Conservation (phyloP, 2,797 vertebrate genomes). For the Vespertilio murinus region DNA sequence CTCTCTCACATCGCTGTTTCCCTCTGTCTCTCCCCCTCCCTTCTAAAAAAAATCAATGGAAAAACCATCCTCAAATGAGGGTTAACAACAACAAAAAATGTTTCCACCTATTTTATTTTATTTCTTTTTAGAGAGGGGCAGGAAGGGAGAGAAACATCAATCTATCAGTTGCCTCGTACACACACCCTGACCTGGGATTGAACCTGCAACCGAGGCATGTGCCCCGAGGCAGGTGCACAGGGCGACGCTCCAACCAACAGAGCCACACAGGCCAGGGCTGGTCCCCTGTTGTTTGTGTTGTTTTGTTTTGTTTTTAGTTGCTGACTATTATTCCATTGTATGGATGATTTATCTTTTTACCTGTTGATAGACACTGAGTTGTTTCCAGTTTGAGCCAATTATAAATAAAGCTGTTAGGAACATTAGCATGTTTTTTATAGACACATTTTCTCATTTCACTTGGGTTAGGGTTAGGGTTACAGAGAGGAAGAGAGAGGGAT, state of each 20-base stretch:
- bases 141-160: not conserved
- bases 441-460: not conserved
- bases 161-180: too few relatives aligned
- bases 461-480: too few relatives aligned
- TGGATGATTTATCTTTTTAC: constrained; percentile 20
- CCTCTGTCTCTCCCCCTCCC: too few relatives aligned
- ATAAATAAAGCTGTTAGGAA: constrained; percentile 16
- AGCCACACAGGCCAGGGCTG: not conserved
- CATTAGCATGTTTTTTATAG: not conserved
- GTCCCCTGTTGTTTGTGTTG: not conserved
- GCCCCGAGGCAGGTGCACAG: too few relatives aligned
- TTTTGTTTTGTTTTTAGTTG: not conserved
- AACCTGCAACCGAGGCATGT: too few relatives aligned
- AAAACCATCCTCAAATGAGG: too few relatives aligned
- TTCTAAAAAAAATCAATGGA: too few relatives aligned
- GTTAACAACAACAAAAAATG: too few relatives aligned
- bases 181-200: too few relatives aligned
- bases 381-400: constrained; percentile 11
- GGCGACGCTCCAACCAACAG: not conserved
- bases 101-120: not conserved
- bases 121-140: not conserved
- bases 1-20: too few relatives aligned
- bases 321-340: constrained; percentile 40
- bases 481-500: too few relatives aligned
- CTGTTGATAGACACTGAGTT: constrained; percentile 22